phyloP scores from a whole-genome alignment of 2,113 vertebrate species.

The Gavia stellata region DNA sequence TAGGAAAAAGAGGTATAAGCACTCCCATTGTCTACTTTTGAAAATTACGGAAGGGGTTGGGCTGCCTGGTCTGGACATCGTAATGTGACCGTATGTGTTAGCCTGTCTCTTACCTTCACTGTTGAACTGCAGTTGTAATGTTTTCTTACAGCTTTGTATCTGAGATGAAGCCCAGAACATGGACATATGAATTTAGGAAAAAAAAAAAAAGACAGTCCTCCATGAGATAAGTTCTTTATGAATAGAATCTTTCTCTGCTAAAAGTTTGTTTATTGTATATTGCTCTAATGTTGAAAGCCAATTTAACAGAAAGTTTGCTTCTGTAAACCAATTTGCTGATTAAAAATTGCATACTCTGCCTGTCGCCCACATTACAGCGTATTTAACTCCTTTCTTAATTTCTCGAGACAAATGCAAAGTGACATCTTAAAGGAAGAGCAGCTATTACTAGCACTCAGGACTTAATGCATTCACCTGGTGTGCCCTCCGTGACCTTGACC shows the following conservation, averaged over 20 bases:
- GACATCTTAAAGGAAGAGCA: slow-evolving; percentile 36
- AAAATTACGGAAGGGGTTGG: background rate
- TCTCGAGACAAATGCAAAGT: slow-evolving; percentile 45
- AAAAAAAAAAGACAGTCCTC: background rate
- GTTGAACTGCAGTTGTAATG: background rate
- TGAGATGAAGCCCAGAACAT: background rate
- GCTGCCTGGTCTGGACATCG: background rate
- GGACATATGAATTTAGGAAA: background rate
- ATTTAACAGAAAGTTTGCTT: slow-evolving; percentile 7
- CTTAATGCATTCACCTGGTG: slow-evolving; percentile 26
- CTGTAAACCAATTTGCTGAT: slow-evolving; percentile 16
- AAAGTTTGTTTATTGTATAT: background rate
- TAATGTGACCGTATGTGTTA: no score
- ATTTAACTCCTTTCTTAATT: background rate
- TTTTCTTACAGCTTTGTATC: background rate
- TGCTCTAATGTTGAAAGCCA: background rate
- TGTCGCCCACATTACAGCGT: background rate
- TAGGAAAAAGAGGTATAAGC: background rate
- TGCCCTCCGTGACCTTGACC: slow-evolving; percentile 60
- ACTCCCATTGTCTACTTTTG: background rate
- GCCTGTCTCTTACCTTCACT: background rate
- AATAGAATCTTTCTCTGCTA: background rate
- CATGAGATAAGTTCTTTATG: background rate
- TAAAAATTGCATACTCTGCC: background rate
- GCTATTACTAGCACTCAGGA: slow-evolving; percentile 35